Base-by-base conservation (phyloP, 2,888 invertebrate species). In the Stomorhina lunata region DNA sequence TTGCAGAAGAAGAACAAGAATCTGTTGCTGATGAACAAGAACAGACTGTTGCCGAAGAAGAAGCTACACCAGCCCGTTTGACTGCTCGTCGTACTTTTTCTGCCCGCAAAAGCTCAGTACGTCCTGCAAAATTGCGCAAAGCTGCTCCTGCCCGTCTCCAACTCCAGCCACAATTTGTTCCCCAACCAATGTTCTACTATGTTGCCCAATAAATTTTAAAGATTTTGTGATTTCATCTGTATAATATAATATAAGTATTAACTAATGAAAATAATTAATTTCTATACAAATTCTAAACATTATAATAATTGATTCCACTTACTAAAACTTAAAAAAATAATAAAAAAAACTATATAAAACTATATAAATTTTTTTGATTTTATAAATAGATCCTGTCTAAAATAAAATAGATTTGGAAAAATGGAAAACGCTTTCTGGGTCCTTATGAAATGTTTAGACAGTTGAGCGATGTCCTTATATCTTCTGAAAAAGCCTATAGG, bases 61-160 rank as follows among this genome's bases (percentile, higher is more conserved):
- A 53, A 37, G 59, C 61, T 57, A 34, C 43, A 29, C 55, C 68
- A 17, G 78, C 71, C 2, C 86, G 86, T 65, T 77, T 86, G 15
- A 63, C 79, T 17, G 73, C 71, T 12, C 84, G 84, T 34, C 84
- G 84, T 27, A 73, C 81, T 43, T 20, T 63, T 15, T 57, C 63
- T 63, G 75, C 15, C 27, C 84, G 83, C n/a, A 84, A 71, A 48
- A 69, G 50, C 29, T 71, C 69, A 9, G 84, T 63, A 1, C 84
- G 83, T 10, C 82, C 84, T 4, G 85, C 85, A 34, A 84, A 85
- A 55, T 53, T 85, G 72, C 84, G 81, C 9, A 81, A 80, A 25
- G 84, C 84, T 27, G 48, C 73, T 37, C 63, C 75, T 4, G 83
- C 77, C 32, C 81, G 84, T 22, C 61, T 81, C 4, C 84, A 77